phyloP scores from a whole-genome alignment of 2,888 invertebrate species.

The Cyclophora punctaria region DNA sequence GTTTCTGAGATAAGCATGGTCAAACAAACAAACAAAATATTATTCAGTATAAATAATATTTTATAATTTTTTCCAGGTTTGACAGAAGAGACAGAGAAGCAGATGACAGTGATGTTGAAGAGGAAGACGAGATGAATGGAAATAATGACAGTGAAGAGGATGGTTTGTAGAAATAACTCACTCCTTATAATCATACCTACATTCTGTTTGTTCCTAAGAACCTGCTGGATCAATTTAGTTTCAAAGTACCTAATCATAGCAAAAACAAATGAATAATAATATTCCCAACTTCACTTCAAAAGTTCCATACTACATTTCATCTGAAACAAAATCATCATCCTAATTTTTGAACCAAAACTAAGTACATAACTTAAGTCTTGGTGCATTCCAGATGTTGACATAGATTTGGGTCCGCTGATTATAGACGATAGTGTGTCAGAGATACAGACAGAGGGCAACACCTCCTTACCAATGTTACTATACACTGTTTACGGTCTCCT shows the following conservation, averaged over 20 bases:
- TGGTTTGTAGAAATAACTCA: conserved; percentile 32
- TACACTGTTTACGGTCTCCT: conserved; percentile 69
- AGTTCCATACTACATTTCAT: too few species aligned
- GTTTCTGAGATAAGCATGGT: too few species aligned
- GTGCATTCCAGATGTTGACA: conserved; percentile 65
- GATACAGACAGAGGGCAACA: conserved; percentile 39
- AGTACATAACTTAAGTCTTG: conserved; percentile 15
- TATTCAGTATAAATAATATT: background rate
- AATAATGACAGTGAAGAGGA: conserved; percentile 84
- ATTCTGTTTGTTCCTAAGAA: too few species aligned
- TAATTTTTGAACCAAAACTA: conserved; percentile 1
- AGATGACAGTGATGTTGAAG: conserved; percentile 85
- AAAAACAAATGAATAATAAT: too few species aligned
- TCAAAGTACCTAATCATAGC: too few species aligned
- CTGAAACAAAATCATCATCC: too few species aligned
- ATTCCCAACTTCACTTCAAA: too few species aligned
- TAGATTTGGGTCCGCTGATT: conserved; percentile 60
- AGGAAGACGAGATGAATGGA: conserved; percentile 83
- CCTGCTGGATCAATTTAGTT: too few species aligned
- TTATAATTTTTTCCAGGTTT: conserved; percentile 61
- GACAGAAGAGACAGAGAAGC: conserved; percentile 87
- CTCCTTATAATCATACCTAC: too few species aligned
- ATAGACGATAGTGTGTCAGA: conserved; percentile 51
- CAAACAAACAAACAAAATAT: too few species aligned
- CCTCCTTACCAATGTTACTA: conserved; percentile 61